These are phyloP conservation scores for Abrostola tripartita DNA, from an alignment of 2,888 invertebrate genomes.

Conservation along the genomic window DNA sequence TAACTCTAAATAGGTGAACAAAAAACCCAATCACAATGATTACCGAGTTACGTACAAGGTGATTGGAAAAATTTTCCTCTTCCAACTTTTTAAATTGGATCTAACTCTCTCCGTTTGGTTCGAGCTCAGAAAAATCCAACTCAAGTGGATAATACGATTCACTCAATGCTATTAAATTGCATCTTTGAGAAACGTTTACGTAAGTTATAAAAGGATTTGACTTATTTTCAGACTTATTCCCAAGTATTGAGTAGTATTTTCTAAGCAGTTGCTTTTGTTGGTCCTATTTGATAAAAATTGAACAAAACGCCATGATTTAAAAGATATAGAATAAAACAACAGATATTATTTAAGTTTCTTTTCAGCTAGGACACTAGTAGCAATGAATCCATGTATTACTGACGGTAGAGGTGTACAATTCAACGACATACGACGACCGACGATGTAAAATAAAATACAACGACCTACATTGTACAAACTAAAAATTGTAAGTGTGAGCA, in stretches of 20 bases:
- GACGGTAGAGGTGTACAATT: no score
- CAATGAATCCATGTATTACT: no score
- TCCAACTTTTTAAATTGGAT: constrained; percentile 87
- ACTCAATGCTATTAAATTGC: constrained; percentile 83
- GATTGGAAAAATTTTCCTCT: constrained; percentile 85
- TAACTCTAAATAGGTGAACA: constrained; percentile 51
- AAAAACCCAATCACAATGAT: constrained; percentile 81
- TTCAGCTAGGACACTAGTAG: no score
- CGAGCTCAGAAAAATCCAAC: constrained; percentile 69
- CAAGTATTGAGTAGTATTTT: constrained; percentile 38
- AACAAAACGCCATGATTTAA: constrained; percentile 15
- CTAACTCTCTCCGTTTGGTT: constrained; percentile 77
- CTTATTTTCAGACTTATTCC: constrained; percentile 48
- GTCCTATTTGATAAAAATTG: constrained; percentile 24
- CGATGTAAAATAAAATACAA: no score
- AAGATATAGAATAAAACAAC: constrained; percentile 1
- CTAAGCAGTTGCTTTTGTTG: constrained; percentile 12
- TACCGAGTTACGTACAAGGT: constrained; percentile 74
- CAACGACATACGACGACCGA: no score
- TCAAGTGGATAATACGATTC: constrained; percentile 81
- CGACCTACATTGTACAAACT: no score
- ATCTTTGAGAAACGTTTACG: constrained; percentile 81
- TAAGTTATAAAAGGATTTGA: constrained; percentile 63
- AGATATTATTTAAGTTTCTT: neutral
- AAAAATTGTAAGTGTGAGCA: no score